Base-by-base conservation (phyloP, 37 sponge, comb jelly and placozoan species). In the Amphimedon queenslandica region DNA sequence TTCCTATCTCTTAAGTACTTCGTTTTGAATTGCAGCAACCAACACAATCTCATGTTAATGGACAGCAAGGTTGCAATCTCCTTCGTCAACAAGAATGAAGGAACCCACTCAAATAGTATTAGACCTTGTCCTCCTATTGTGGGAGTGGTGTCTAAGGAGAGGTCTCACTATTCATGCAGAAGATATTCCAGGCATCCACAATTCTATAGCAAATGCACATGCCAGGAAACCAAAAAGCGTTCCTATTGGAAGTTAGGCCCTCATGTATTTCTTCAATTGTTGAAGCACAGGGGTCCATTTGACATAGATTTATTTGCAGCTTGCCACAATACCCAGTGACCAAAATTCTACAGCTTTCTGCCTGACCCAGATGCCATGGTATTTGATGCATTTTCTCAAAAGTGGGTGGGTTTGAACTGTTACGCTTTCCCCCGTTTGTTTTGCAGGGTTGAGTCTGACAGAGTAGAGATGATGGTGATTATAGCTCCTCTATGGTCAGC, bases 401-500 rank as follows among this genome's bases (percentile, higher is more conserved):
- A 1, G 2, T 85, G 80, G 86, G 42, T 8, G 55, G 64, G 66
- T 1, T 10, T 34, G 60, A 42, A 23, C 1, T 75, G 64, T 0
- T 85, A 85, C 39, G 80, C 1, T 85, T 85, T 31, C 86, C 86
- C 40, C 86, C 80, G 33, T 85, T 85, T 30, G 21, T 21, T 39
- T 51, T 85, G 56, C 66, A 79, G 4, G 76, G 79, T 27, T 57
- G 66, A 29, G 71, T 72, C 57, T 75, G 78, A 78, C 63, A 18
- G 23, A 2, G 25, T 40, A n/a, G n/a, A n/a, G 16, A 37, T 70
- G 37, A 1, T 85, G 38, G 28, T 79, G 5, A 42, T 85, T 29
- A 36, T 85, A 4, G 63, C 69, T 1, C 86, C 86, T 2, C 8
- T 16, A 36, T 85, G 86, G 80, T 3, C 16, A 0, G 6, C 69